These are phyloP conservation scores for Datnioides undecimradiatus DNA, from an alignment of 2,113 vertebrate genomes.

Conservation along the genomic window DNA sequence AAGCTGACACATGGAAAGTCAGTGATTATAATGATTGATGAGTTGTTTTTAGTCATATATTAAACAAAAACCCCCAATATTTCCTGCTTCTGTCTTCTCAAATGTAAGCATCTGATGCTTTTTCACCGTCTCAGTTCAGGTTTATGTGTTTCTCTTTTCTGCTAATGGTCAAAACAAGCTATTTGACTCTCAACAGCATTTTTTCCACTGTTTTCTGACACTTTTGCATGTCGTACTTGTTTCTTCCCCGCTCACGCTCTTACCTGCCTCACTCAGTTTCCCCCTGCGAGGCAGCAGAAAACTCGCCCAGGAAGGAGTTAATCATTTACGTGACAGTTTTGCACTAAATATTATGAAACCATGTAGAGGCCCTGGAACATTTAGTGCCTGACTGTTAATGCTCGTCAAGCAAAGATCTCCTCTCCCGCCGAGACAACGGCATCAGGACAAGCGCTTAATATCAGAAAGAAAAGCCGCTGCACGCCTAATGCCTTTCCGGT, in stretches of 20 bases:
- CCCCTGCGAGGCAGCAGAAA: not conserved
- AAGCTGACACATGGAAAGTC: not conserved
- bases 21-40: too few species aligned
- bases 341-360: constrained; percentile 68
- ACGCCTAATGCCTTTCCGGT: constrained; percentile 1
- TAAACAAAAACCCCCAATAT: not conserved
- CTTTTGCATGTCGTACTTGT: not conserved
- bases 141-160: not conserved
- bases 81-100: too few species aligned
- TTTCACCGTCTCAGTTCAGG: not conserved
- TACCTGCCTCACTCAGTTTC: not conserved
- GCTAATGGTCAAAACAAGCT: not conserved
- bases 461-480: constrained; percentile 34
- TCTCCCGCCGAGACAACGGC: constrained; percentile 16
- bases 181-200: too few species aligned
- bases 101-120: not conserved
- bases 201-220: constrained; percentile 4
- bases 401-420: constrained; percentile 37
- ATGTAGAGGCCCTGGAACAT: constrained; percentile 52
- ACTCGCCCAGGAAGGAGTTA: constrained; percentile 58
- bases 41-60: not conserved
- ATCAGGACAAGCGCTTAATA: constrained; percentile 42
- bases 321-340: constrained; percentile 64
- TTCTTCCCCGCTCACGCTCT: not conserved
- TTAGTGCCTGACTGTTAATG: constrained; percentile 59